A percentile compares a stretch with the other conserved stretches of the same genome.
These are phyloP conservation scores for Eurystomus gularis DNA, from an alignment of 2,113 vertebrate species.

Conservation along the genomic window DNA sequence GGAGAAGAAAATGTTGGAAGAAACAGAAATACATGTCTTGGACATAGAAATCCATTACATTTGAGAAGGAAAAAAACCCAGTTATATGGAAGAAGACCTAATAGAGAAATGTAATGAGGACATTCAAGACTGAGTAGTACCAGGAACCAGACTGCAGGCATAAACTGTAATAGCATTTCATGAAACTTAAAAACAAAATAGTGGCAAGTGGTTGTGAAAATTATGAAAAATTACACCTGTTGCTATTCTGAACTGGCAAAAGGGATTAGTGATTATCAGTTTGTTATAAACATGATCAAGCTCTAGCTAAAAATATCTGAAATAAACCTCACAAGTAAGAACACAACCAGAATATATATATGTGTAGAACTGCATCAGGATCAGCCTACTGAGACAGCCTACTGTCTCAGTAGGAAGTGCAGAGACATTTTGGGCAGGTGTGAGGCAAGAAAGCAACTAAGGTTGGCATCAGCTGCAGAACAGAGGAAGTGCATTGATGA, in stretches of 20 bases:
- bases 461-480: not conserved
- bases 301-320: not conserved
- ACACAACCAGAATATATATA: not conserved
- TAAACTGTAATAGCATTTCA: slow-evolving; percentile 33
- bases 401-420: not conserved
- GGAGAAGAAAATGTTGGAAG: not conserved
- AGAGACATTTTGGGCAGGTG: not conserved
- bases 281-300: not conserved
- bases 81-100: not conserved
- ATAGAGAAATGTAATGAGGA: not conserved
- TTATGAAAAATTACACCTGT: not conserved
- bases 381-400: not conserved
- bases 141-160: not conserved
- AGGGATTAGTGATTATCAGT: not conserved
- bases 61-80: not conserved
- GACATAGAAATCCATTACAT: not conserved
- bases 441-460: not conserved
- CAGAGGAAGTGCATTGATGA: not conserved
- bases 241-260: not conserved
- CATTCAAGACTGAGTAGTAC: not conserved
- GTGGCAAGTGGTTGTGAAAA: not conserved
- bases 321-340: not conserved
- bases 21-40: not conserved
- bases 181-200: slow-evolving; percentile 9
- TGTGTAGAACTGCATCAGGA: not conserved